phyloP scores from a whole-genome alignment of 2,888 invertebrate species.

The Lasiommata megera region DNA sequence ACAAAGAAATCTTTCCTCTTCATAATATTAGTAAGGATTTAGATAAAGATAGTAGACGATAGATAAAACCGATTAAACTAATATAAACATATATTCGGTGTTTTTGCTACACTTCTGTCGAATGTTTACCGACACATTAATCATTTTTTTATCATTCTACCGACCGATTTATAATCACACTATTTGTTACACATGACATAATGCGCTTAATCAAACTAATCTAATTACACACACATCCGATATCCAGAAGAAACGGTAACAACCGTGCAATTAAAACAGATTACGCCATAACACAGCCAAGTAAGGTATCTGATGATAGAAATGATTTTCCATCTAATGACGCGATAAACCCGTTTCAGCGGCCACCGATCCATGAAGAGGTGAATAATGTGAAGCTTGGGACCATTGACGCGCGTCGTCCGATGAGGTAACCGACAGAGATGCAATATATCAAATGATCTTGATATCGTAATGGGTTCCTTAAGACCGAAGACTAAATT shows the following conservation, averaged over 20 bases:
- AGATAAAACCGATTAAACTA: too few species aligned
- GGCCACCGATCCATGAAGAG: constrained; percentile 61
- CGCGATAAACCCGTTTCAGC: constrained; percentile 59
- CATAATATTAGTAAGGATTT: too few species aligned
- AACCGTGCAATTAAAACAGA: constrained; percentile 22
- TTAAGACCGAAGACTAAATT: too few species aligned
- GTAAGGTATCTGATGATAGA: constrained; percentile 35
- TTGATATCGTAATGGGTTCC: background rate
- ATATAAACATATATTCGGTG: too few species aligned
- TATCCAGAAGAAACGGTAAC: constrained; percentile 9
- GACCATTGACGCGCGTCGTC: constrained; percentile 70
- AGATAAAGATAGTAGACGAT: too few species aligned
- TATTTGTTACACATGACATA: constrained; percentile 5
- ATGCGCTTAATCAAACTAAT: background rate
- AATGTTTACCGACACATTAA: too few species aligned
- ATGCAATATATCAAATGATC: constrained; percentile 5
- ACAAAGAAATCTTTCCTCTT: too few species aligned
- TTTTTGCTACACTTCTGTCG: too few species aligned
- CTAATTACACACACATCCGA: background rate
- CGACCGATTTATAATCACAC: background rate
- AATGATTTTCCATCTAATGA: constrained; percentile 56
- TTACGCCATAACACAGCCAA: constrained; percentile 25
- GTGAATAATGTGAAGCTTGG: constrained; percentile 65
- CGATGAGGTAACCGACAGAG: constrained; percentile 47
- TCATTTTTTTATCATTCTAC: too few species aligned